phyloP scores from a whole-genome alignment of 2,113 vertebrate species.

The Protobothrops flavoviridis region DNA sequence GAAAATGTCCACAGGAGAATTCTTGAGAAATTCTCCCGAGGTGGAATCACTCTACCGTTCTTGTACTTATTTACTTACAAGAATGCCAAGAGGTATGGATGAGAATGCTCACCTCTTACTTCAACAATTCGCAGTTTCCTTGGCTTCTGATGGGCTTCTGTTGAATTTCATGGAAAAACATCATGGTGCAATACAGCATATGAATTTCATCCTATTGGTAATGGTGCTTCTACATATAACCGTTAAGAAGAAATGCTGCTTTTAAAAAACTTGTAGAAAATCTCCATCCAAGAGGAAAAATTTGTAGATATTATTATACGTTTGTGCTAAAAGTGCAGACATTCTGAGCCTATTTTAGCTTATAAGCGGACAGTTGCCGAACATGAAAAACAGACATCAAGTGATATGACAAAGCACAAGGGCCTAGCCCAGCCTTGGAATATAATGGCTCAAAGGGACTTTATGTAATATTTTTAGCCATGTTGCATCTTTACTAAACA shows the following conservation, averaged over 20 bases:
- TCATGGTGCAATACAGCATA: neutral
- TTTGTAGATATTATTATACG: neutral
- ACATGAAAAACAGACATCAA: neutral
- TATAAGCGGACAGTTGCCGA: neutral
- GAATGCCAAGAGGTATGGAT: neutral
- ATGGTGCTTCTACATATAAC: neutral
- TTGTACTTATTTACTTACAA: neutral
- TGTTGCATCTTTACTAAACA: constrained; percentile 30
- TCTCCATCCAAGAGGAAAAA: neutral
- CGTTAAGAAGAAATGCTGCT: neutral
- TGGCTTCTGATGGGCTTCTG: neutral
- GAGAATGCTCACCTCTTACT: neutral
- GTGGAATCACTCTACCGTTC: neutral
- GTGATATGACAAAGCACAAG: neutral
- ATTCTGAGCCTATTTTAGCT: neutral
- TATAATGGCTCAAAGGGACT: neutral
- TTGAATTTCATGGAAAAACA: neutral
- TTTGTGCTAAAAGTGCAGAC: neutral
- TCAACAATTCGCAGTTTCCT: neutral
- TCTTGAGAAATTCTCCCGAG: neutral
- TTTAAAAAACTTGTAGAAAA: neutral
- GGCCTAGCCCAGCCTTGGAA: neutral
- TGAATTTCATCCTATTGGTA: neutral
- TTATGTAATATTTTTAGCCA: neutral
- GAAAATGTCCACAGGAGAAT: neutral